These are phyloP conservation scores for Sander lucioperca DNA, from an alignment of 2,113 vertebrate species.

Conservation along the genomic window DNA sequence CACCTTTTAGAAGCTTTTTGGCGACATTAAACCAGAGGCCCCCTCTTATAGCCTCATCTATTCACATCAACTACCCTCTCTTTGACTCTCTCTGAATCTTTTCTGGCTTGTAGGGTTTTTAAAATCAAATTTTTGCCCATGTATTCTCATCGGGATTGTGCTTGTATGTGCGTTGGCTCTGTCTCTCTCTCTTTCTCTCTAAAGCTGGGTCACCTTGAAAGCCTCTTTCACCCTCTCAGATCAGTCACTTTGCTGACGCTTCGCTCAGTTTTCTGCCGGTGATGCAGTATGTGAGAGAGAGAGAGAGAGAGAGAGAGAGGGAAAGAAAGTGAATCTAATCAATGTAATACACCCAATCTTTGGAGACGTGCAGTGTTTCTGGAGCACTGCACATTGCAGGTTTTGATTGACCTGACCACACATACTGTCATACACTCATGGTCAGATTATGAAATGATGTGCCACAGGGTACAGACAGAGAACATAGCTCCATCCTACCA, in stretches of 20 bases:
- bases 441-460: constrained; percentile 21
- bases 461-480: not conserved
- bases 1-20: constrained; percentile 51
- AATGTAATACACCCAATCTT: not conserved
- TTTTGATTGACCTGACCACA: constrained; percentile 23
- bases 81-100: constrained; percentile 21
- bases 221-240: constrained; percentile 24
- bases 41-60: constrained; percentile 11
- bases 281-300: constrained; percentile 21
- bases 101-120: constrained; percentile 32
- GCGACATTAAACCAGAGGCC: constrained; percentile 27
- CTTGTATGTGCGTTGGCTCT: constrained; percentile 18
- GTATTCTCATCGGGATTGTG: constrained; percentile 27
- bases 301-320: not conserved
- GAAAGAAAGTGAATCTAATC: not conserved
- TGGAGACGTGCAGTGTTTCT: constrained; percentile 11
- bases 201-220: constrained; percentile 72
- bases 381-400: constrained; percentile 7
- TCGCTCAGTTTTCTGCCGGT: constrained; percentile 15
- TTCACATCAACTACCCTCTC: constrained; percentile 19
- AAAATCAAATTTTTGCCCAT: constrained; percentile 36
- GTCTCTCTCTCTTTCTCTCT: constrained; percentile 7
- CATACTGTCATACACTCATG: not conserved
- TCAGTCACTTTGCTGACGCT: constrained; percentile 52
- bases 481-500: not conserved